Evolutionary conservation across 2,888 invertebrate genomes (phyloP).

Genomic region (Drosophila testacea): DNA sequence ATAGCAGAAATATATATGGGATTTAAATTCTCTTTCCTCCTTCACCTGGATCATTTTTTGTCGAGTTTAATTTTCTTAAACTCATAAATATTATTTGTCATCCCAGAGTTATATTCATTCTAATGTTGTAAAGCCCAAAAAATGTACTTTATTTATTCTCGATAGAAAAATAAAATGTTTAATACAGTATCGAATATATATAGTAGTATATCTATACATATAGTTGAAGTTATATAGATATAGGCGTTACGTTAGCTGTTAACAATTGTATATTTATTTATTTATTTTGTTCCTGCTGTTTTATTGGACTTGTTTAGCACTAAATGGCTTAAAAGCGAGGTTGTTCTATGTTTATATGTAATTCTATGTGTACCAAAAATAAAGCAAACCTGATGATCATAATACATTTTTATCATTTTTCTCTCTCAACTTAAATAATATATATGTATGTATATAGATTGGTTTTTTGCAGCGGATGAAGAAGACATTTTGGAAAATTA

Average conservation of each 20-base stretch:
- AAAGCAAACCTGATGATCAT: conserved; percentile 40
- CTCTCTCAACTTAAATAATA: neutral
- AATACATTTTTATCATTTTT: conserved; percentile 37
- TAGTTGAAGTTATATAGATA: neutral
- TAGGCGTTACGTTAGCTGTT: conserved; percentile 2
- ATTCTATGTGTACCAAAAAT: conserved; percentile 1
- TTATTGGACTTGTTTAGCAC: conserved; percentile 6
- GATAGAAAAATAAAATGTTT: conserved; percentile 58
- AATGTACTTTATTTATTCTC: conserved; percentile 39
- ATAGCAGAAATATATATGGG: too few species aligned
- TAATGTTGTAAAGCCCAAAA: conserved; percentile 11
- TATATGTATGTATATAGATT: neutral
- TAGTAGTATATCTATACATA: conserved; percentile 4
- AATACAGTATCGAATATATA: conserved; percentile 41
- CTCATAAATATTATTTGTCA: too few species aligned
- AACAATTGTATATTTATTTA: neutral
- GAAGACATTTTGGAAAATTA: conserved; percentile 48
- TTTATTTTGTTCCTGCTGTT: neutral
- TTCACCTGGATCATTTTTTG: too few species aligned
- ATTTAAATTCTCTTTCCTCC: too few species aligned
- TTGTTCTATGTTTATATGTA: conserved; percentile 1
- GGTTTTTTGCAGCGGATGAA: conserved; percentile 25
- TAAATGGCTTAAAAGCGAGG: conserved; percentile 24
- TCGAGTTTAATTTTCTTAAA: too few species aligned
- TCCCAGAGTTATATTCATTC: neutral